Percentiles rank a stretch among this genome's conserved stretches.
Evolutionary conservation across 2,113 vertebrate genomes (phyloP).

Genomic region (Oxyura jamaicensis): DNA sequence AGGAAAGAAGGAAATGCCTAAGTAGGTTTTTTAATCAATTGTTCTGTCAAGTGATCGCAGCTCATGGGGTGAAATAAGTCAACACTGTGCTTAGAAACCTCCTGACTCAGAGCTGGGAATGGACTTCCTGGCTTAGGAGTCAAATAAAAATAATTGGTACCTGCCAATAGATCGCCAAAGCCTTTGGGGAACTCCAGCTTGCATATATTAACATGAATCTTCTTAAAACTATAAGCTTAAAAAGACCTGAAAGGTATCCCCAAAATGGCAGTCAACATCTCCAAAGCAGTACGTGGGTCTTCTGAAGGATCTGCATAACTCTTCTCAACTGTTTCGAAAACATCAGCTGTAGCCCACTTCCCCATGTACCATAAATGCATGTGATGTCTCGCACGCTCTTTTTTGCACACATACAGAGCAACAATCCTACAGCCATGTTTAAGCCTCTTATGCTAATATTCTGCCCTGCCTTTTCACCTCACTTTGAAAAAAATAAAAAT

Average conservation of each 20-base stretch:
- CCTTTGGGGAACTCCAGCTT: background rate
- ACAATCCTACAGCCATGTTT: background rate
- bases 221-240: background rate
- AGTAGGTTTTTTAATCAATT: slow-evolving; percentile 16
- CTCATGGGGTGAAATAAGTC: background rate
- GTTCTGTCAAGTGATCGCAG: background rate
- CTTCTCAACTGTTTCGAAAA: background rate
- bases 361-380: background rate
- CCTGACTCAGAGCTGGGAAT: background rate
- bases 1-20: background rate
- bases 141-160: background rate
- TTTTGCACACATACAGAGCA: background rate
- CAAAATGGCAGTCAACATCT: background rate
- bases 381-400: accelerated
- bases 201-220: background rate
- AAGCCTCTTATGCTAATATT: background rate
- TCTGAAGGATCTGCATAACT: background rate
- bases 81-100: background rate
- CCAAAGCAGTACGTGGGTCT: background rate
- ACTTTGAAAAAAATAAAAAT: background rate
- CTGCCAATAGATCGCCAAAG: background rate
- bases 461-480: background rate
- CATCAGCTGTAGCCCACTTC: background rate
- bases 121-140: background rate
- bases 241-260: background rate